A percentile compares a stretch with the other conserved stretches of the same genome.
Evolutionary conservation across 2,113 vertebrate genomes (phyloP).

Genomic region (Numenius arquata): DNA sequence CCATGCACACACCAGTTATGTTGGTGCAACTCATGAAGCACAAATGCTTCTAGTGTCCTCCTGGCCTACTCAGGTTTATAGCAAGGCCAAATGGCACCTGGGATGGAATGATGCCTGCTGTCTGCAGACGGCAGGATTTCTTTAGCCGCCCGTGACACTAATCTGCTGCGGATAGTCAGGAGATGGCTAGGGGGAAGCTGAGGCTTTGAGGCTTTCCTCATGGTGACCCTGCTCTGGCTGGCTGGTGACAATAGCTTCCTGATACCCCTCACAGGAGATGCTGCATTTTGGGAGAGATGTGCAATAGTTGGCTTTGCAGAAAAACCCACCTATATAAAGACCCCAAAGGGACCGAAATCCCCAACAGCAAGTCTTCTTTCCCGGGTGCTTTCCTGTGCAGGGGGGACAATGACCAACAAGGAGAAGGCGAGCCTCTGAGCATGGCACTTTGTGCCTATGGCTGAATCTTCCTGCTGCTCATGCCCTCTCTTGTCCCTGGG

Average conservation of each 20-base stretch:
- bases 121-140: neutral
- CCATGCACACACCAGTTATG: fast-evolving
- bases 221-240: neutral
- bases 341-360: neutral
- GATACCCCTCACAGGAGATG: neutral
- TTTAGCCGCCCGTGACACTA: neutral
- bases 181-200: neutral
- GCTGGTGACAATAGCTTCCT: neutral
- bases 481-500: neutral
- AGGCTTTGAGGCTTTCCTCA: neutral
- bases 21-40: neutral
- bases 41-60: neutral
- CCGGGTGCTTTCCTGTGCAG: neutral
- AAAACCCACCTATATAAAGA: neutral
- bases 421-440: neutral
- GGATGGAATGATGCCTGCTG: neutral
- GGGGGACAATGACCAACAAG: neutral
- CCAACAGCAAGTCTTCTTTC: neutral
- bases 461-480: neutral
- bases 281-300: neutral
- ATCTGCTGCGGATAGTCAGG: neutral
- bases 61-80: neutral
- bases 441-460: neutral
- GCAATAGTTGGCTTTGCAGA: neutral
- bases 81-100: neutral